Base-by-base conservation (phyloP, 2,797 vertebrate genomes). In the Zalophus californianus region DNA sequence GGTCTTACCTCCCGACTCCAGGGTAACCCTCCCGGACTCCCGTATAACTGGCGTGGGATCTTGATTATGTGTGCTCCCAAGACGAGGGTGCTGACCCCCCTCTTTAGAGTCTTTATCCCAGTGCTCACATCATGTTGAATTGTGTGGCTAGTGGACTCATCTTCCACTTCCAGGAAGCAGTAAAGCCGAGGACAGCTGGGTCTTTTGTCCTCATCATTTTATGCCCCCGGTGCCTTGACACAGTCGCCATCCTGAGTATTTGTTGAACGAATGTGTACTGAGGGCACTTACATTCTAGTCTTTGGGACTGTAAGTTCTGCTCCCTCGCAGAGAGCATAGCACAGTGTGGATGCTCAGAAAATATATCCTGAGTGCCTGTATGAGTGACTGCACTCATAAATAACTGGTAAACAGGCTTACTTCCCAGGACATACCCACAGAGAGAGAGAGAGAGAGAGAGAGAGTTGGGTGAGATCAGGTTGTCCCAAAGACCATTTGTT, bases 241-340 rank as follows among this genome's bases (percentile, higher is more conserved):
- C 38, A 11, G 64, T 9, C 15, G 48, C 66, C 11, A 0, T 1
- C 3, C 2, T n/a, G 29, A 8, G 21, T 11, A 0, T 56, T 44
- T 56, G 54, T 21, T 16, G 85, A 32, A 66, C 3, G 52, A 9
- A 18, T 35, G 9, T n/a, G 12, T 23, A 0, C 27, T 0, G 4
- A 14, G 14, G 21, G 5, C 48, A 1, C 35, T 32, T 27, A 16
- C 2, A 1, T 29, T 83, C 44, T 15, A 3, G 5, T 27, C 68
- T 50, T 32, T 21, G 10, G 27, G 68, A 13, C 29, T 60, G 2
- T 2, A 4, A 9, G 11, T 41, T 68, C 48, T 13, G 21, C 4
- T 32, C 44, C 1, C 15, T 9, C 11, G n/a, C 60, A 16, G 60
- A 11, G 73, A 14, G 10, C 15, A 1, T 0, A 29, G 18, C 12